phyloP scores from a whole-genome alignment of 2,888 invertebrate genomes.

The Mimas tiliae region DNA sequence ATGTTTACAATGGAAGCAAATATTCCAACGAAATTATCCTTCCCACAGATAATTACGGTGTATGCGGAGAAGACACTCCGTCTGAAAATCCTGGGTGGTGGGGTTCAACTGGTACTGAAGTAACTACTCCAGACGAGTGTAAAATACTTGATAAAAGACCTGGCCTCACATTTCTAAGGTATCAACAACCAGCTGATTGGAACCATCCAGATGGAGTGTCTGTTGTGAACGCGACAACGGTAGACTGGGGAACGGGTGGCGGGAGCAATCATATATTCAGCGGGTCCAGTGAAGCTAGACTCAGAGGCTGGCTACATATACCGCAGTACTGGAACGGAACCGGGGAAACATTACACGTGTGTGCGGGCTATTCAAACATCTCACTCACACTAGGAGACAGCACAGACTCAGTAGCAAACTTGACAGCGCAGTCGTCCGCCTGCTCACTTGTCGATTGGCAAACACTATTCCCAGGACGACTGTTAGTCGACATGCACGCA shows the following conservation, averaged over 20 bases:
- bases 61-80: conserved; percentile 93
- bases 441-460: conserved; percentile 89
- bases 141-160: conserved; percentile 91
- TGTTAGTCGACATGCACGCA: conserved; percentile 88
- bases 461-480: conserved; percentile 85
- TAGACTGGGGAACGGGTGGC: conserved; percentile 90
- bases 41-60: conserved; percentile 89
- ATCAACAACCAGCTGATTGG: conserved; percentile 94
- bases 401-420: conserved; percentile 84
- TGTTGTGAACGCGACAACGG: conserved; percentile 93
- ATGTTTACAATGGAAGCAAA: neutral
- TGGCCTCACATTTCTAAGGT: conserved; percentile 94
- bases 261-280: conserved; percentile 88
- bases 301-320: conserved; percentile 93
- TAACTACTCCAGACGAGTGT: conserved; percentile 90
- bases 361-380: conserved; percentile 91
- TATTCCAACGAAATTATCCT: conserved; percentile 24
- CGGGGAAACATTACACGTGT: conserved; percentile 89
- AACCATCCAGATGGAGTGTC: conserved; percentile 95
- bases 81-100: conserved; percentile 95
- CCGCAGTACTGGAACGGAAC: conserved; percentile 89
- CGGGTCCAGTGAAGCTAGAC: conserved; percentile 89
- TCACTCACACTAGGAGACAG: conserved; percentile 84
- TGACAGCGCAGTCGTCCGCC: conserved; percentile 88
- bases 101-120: conserved; percentile 92